Evolutionary conservation across 2,113 vertebrate genomes (phyloP), one percentile per base, ranked within the genome.

Genomic region (Hassar affinis): DNA sequence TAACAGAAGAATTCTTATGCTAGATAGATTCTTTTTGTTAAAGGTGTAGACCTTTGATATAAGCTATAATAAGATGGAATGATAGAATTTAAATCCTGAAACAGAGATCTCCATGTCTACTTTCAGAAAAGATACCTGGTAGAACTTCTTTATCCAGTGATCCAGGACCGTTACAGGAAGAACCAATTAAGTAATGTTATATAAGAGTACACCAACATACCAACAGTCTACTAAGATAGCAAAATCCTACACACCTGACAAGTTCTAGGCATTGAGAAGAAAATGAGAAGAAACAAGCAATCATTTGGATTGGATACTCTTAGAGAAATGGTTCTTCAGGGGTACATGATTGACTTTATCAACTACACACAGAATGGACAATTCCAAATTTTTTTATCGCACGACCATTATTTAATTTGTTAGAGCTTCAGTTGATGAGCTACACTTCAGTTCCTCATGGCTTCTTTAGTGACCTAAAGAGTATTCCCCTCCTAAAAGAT

Each of bases 381-480:
- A n/a, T n/a, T n/a, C n/a, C n/a, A n/a, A n/a, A 30, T 54, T 27
- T 69, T 52, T 61, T 61, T 33, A 35, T 22, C 57, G 25, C n/a
- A 30, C 54, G 47, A 42, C 57, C 42, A 62, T 45, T 71, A 47
- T 71, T 52, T 75, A 51, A 64, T 75, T 79, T 57, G 14, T 56
- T 51, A 4, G 17, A 74, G 42, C n/a, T n/a, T n/a, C n/a, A 75
- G 75, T 72, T 7, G 6, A 59, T 71, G 7, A 75, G n/a, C 17
- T 25, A 3, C 47, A 20, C 45, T 33, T 17, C 10, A 33, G 49
- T 54, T 76, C 51, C 17, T 54, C 51, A 30, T 22, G 30, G 51
- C 30, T 54, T 54, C 27, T 30, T 75, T 75, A 54, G 72, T 76
- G 20, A 76, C 2, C 72, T 33, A 30, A 74, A 30, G n/a, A 30